A percentile compares a stretch with the other conserved stretches of the same genome.
Conservation (phyloP, 2,888 invertebrate genomes). For the Chrysolina americana region DNA sequence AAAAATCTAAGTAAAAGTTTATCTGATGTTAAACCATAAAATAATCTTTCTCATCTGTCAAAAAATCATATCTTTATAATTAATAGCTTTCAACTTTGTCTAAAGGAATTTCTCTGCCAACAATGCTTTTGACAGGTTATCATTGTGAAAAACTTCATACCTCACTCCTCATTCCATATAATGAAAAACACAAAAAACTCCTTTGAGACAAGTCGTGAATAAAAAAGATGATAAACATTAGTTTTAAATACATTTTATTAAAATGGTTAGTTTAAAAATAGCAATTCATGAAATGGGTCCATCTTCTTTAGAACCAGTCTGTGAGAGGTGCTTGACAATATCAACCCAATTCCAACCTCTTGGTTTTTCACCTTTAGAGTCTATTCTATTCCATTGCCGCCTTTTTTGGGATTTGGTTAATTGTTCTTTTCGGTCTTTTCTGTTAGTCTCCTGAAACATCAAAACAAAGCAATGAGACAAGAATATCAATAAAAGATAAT, state of each 20-base stretch:
- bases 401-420: conserved; percentile 94
- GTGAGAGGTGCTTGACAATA: conserved; percentile 94
- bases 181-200: no score
- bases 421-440: conserved; percentile 84
- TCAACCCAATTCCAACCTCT: conserved; percentile 97
- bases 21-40: no score
- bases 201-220: background rate
- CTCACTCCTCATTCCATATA: no score
- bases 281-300: conserved; percentile 49
- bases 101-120: no score
- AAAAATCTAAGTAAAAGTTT: no score
- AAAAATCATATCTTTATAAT: no score
- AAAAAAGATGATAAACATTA: background rate
- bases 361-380: conserved; percentile 84
- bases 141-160: no score
- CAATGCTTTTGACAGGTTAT: no score
- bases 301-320: conserved; percentile 76
- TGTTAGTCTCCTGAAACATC: conserved; percentile 65
- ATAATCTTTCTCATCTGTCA: no score
- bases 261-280: background rate
- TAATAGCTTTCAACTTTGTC: no score
- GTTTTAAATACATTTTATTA: conserved; percentile 2
- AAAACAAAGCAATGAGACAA: no score
- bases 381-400: conserved; percentile 88
- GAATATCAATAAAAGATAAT: no score